Conservation (phyloP, 2,113 vertebrate species). For the sheep (Ovis aries) region ARS-UI_Ramb_v3.0 NC_056070.1:25874001-25874500, state of each 20-base stretch:
- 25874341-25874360: not conserved
- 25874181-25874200: not conserved
- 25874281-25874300: not conserved
- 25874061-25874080: not conserved
- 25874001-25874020: not conserved
- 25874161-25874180: not conserved
- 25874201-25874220: not conserved
- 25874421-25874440: not conserved
- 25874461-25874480: not conserved
- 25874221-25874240: not conserved
- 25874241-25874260: not conserved
- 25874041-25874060: not conserved
- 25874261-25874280: not conserved
- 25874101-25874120: not conserved
- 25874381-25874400: not conserved
- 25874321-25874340: not conserved
- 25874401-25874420: not conserved
- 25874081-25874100: not conserved
- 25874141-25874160: not conserved
- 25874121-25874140: not conserved
- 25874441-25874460: not conserved
- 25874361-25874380: not conserved
- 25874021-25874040: not conserved
- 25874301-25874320: not conserved
- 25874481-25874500: not conserved